Conservation (phyloP, 2,888 invertebrate species). For the Brachyopa scutellaris region DNA sequence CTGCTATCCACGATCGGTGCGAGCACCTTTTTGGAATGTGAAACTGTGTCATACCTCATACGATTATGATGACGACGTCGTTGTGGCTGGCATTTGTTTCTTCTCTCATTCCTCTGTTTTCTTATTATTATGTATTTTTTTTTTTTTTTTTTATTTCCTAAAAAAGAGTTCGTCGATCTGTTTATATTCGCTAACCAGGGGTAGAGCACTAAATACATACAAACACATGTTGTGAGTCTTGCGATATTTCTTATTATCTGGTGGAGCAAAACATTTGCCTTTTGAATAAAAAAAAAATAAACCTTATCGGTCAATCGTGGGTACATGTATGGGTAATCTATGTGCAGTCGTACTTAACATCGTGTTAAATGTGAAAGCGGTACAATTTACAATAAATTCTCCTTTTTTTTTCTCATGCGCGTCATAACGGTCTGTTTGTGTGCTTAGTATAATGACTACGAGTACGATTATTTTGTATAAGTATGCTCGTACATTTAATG, state of each 20-base stretch:
- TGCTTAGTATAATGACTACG: slow-evolving; percentile 22
- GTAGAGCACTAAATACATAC: not conserved
- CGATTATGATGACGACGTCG: slow-evolving; percentile 33
- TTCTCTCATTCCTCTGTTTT: not conserved
- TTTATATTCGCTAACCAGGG: slow-evolving; percentile 31
- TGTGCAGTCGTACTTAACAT: not conserved
- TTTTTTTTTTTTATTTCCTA: not conserved
- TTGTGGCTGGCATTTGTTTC: slow-evolving; percentile 3
- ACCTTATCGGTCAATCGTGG: too few species aligned
- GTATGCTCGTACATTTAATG: slow-evolving; percentile 21
- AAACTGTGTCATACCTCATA: slow-evolving; percentile 40
- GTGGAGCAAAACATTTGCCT: too few species aligned
- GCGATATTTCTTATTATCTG: too few species aligned
- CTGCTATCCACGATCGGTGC: too few species aligned
- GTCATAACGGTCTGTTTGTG: slow-evolving; percentile 10
- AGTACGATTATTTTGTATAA: not conserved
- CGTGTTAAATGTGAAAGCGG: slow-evolving; percentile 62
- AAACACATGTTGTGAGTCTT: too few species aligned
- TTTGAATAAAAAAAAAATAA: not conserved
- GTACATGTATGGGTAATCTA: too few species aligned
- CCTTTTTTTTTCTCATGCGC: slow-evolving; percentile 14
- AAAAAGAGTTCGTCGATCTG: slow-evolving; percentile 45
- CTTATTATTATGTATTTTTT: not conserved
- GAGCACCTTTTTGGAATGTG: slow-evolving; percentile 29
- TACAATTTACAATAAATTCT: slow-evolving; percentile 35